Base-by-base conservation (phyloP, 2,888 invertebrate genomes). In the Tricholauxania praeusta region DNA sequence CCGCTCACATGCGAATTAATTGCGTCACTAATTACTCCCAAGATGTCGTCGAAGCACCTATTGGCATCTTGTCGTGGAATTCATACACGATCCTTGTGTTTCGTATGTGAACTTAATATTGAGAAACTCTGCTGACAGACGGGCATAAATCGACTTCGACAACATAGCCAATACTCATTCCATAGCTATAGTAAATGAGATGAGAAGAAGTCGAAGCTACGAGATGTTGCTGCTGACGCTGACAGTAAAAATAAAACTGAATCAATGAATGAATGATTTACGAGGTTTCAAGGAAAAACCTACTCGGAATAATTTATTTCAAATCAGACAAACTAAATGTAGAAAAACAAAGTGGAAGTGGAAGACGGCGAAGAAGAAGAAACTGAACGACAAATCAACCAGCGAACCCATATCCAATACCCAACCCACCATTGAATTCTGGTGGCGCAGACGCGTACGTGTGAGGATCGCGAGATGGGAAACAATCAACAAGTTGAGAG, bases 241-340 rank as follows among this genome's bases (percentile, higher is more conserved):
- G 62, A 15, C 62, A 62, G 48, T 32, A 47, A 39, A 39, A 63
- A 69, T 69, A 69, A 69, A 10, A 60, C 74, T 71, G 72, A 73
- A 77, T 77, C 77, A 75, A 79, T 79, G 79, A 79, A 79, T 79
- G 79, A 79, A 79, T 79, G 79, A 79, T 79, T 78, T 79, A 79
- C 79, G 79, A 79, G 77, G 76, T 76, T 78, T 76, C 72, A 72
- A 72, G 70, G 73, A 66, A 72, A 65, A 77, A 72, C 74, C 75
- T 77, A 74, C 76, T 70, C 74, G 71, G 74, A 78, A 79, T 78
- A 77, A 77, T 77, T 79, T 79, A 79, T 76, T 77, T 19, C 51
- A 72, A 59, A 60, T 63, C 19, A 32, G 39, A 39, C 47, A 57
- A 10, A 32, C 12, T 17, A 32, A 32, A 66, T 17, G 53, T 32